phyloP scores from a whole-genome alignment of 2,797 vertebrate species.

The Neostethus bicornis region DNA sequence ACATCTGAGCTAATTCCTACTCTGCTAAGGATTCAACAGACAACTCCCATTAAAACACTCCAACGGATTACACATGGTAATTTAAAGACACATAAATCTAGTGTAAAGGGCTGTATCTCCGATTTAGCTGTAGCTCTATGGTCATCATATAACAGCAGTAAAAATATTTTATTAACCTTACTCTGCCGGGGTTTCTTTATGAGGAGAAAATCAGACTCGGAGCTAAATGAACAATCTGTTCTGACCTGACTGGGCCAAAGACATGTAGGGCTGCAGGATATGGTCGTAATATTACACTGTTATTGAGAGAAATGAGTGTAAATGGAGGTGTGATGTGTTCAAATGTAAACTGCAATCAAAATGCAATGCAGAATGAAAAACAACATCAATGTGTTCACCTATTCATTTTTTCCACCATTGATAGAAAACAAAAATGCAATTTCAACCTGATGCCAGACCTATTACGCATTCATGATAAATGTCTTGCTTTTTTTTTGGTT shows the following conservation, averaged over 20 bases:
- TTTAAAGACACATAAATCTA: slow-evolving; percentile 26
- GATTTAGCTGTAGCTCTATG: slow-evolving; percentile 38
- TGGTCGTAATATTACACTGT: slow-evolving; percentile 11
- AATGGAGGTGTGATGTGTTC: slow-evolving; percentile 18
- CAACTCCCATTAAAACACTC: slow-evolving; percentile 26
- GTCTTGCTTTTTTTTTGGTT: slow-evolving; percentile 7
- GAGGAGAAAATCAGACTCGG: slow-evolving; percentile 34
- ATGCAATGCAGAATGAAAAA: slow-evolving; percentile 7
- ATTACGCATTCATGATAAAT: slow-evolving; percentile 16
- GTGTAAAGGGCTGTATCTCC: slow-evolving; percentile 19
- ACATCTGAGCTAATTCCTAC: neutral
- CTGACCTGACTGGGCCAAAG: slow-evolving; percentile 14
- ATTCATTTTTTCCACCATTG: slow-evolving; percentile 3
- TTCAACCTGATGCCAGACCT: neutral
- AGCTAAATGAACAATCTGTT: slow-evolving; percentile 48
- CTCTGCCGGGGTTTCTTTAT: slow-evolving; percentile 47
- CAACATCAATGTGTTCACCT: slow-evolving; percentile 13
- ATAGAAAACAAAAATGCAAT: slow-evolving; percentile 10
- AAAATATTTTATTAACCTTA: slow-evolving; percentile 52
- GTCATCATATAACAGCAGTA: slow-evolving; percentile 42
- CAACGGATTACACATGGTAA: slow-evolving; percentile 18
- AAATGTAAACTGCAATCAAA: slow-evolving; percentile 27
- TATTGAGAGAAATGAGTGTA: slow-evolving; percentile 23
- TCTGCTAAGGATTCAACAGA: neutral
- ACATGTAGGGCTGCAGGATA: slow-evolving; percentile 5